A percentile compares a stretch with the other conserved stretches of the same genome.
phyloP scores from a whole-genome alignment of 1,140 invertebrate species.

The Maconellicoccus hirsutus region DNA sequence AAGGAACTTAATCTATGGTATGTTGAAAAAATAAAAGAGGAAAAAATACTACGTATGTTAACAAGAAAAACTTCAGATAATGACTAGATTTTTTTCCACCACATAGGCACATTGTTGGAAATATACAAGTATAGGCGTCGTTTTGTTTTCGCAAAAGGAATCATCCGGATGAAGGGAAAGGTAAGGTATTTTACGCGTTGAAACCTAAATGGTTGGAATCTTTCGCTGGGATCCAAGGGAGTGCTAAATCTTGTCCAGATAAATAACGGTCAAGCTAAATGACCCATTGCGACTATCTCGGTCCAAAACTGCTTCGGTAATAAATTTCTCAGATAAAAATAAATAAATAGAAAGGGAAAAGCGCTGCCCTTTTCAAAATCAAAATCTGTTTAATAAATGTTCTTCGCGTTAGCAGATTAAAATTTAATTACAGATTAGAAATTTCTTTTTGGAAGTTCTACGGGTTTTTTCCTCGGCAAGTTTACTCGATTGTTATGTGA shows the following conservation, averaged over 20 bases:
- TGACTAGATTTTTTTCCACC: not conserved
- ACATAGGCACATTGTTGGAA: too few relatives aligned
- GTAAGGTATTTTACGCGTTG: not conserved
- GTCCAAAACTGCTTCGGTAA: not conserved
- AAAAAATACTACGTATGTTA: not conserved
- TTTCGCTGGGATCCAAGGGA: not conserved
- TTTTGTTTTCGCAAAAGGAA: too few relatives aligned
- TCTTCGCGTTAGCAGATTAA: not conserved
- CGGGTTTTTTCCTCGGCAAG: too few relatives aligned
- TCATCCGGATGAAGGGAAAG: not conserved
- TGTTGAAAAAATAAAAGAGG: not conserved
- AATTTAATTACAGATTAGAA: conserved; percentile 10
- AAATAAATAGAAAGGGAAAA: not conserved
- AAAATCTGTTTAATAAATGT: not conserved
- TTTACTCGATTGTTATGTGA: too few relatives aligned
- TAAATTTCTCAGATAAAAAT: conserved; percentile 18
- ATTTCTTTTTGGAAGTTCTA: not conserved
- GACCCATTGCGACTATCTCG: conserved; percentile 17
- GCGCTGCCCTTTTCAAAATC: not conserved
- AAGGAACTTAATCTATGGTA: not conserved
- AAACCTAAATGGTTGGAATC: conserved; percentile 6
- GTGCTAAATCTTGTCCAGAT: conserved; percentile 21
- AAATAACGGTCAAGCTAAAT: conserved; percentile 18
- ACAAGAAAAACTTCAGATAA: not conserved
- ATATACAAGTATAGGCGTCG: too few relatives aligned